Percentiles rank a stretch among this genome's conserved stretches.
phyloP scores from a whole-genome alignment of 2,113 vertebrate species.

The Zapornia atra region DNA sequence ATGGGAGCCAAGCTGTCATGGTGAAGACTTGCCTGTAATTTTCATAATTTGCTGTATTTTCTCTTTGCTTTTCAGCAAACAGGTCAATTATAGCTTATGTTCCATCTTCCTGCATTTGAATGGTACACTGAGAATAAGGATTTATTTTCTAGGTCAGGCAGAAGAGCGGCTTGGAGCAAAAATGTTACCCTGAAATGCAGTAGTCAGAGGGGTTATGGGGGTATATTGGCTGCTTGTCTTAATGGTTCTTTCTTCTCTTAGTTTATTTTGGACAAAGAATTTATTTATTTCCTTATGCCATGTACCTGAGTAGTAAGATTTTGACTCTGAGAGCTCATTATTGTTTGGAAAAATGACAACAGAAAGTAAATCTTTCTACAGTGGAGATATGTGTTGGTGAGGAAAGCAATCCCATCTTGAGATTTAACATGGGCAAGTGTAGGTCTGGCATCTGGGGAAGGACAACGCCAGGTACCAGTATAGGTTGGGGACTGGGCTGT shows the following conservation, averaged over 20 bases:
- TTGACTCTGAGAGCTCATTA: not conserved
- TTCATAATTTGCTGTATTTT: constrained; percentile 53
- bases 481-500: no score
- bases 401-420: not conserved
- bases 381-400: not conserved
- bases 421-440: no score
- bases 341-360: not conserved
- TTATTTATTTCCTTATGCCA: not conserved
- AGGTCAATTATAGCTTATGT: constrained; percentile 39
- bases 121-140: not conserved
- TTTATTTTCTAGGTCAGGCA: constrained; percentile 49
- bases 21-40: constrained; percentile 51
- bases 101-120: not conserved
- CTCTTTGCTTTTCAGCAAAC: not conserved
- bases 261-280: not conserved
- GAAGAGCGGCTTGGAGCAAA: not conserved
- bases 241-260: not conserved
- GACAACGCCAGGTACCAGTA: no score
- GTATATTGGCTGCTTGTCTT: not conserved
- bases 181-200: not conserved
- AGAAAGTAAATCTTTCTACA: not conserved
- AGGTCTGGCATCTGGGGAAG: no score
- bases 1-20: not conserved
- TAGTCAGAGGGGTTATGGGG: not conserved
- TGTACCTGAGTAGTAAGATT: not conserved